These are phyloP conservation scores for Petroica traversi DNA, from an alignment of 2,113 vertebrate species.

Conservation along the genomic window DNA sequence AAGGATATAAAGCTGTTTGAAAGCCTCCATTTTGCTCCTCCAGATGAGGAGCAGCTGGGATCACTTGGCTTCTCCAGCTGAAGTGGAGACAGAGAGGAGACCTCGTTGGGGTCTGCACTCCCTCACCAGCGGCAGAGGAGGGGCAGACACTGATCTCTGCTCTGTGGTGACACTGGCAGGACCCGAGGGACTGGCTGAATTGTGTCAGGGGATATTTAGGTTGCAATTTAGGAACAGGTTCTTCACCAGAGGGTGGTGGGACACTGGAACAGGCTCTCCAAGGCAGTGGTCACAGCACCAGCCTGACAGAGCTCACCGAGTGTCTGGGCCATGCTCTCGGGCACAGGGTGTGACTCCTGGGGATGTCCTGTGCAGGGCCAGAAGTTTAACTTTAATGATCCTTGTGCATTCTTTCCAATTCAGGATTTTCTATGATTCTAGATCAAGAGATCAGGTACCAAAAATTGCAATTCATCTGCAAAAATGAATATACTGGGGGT, in stretches of 20 bases:
- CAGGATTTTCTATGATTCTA: background rate
- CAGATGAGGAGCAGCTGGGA: background rate
- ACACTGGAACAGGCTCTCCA: background rate
- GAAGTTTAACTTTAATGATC: rapidly evolving
- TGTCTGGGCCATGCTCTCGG: rapidly evolving
- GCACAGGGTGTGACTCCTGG: background rate
- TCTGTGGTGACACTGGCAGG: background rate
- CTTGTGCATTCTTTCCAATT: background rate
- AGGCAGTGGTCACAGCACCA: background rate
- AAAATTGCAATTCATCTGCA: background rate
- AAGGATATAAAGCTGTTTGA: background rate
- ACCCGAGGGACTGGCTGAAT: background rate
- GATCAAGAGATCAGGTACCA: background rate
- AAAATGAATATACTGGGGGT: background rate
- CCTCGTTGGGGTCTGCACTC: background rate
- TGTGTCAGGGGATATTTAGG: background rate
- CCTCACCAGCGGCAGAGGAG: background rate
- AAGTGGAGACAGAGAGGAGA: background rate
- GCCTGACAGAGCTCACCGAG: background rate
- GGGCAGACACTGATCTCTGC: background rate
- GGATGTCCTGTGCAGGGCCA: background rate
- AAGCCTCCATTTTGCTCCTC: background rate
- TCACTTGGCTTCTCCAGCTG: background rate
- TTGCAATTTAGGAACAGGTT: too few species aligned
- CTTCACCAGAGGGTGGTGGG: background rate